These are phyloP conservation scores for Synaphobranchus kaupii DNA, from an alignment of 2,797 vertebrate species.

Conservation along the genomic window DNA sequence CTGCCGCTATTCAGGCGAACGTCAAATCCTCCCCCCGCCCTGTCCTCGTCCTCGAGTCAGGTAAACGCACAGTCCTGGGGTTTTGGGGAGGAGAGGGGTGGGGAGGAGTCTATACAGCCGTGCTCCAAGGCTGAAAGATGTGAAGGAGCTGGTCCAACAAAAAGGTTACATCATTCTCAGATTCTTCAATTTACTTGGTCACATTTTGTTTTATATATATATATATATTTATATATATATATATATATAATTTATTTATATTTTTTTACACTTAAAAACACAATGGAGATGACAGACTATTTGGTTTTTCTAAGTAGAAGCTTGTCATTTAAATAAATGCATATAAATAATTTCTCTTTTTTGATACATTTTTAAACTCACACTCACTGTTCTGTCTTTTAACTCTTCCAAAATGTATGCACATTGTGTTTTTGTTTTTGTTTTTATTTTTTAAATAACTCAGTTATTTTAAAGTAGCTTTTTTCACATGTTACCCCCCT, in stretches of 20 bases:
- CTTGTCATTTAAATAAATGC: slow-evolving; percentile 75
- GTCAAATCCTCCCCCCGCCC: slow-evolving; percentile 22
- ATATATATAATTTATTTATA: slow-evolving; percentile 78
- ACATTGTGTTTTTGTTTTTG: slow-evolving; percentile 49
- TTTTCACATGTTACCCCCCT: slow-evolving; percentile 45
- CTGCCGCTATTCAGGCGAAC: slow-evolving; percentile 32
- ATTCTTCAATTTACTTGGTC: slow-evolving; percentile 69
- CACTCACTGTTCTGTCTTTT: slow-evolving; percentile 47
- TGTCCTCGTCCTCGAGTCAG: slow-evolving; percentile 29
- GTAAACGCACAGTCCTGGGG: slow-evolving; percentile 26
- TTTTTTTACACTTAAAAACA: slow-evolving; percentile 83
- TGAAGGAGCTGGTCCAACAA: slow-evolving; percentile 57
- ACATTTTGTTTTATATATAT: slow-evolving; percentile 78
- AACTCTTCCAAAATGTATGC: slow-evolving; percentile 54
- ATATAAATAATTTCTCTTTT: slow-evolving; percentile 68
- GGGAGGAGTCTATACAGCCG: slow-evolving; percentile 16
- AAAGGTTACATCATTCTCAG: slow-evolving; percentile 66
- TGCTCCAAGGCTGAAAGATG: slow-evolving; percentile 49
- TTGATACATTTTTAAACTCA: slow-evolving; percentile 52
- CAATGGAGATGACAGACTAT: slow-evolving; percentile 79
- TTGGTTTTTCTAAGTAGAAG: slow-evolving; percentile 77
- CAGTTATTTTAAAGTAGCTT: slow-evolving; percentile 21
- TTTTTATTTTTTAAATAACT: slow-evolving; percentile 39
- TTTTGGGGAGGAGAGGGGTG: slow-evolving; percentile 26
- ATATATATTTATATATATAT: slow-evolving; percentile 77